Percentiles rank a stretch among this genome's conserved stretches.
Conservation (phyloP, 2,797 vertebrate species). For the Characodon lateralis region DNA sequence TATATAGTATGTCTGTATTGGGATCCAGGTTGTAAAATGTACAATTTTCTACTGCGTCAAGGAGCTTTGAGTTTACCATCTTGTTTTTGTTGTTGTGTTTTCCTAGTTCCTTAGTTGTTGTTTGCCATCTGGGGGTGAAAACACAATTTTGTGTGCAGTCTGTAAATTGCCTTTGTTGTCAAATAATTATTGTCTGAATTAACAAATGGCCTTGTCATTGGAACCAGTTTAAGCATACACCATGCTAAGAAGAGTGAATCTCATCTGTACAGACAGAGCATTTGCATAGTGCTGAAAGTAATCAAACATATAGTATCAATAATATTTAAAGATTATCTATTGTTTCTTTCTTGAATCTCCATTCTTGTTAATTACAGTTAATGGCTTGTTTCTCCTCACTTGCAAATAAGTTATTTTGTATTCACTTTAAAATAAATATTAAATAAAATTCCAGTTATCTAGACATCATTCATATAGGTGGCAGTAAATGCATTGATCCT, state of each 20-base stretch:
- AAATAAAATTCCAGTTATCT: slow-evolving; percentile 15
- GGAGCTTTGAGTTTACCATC: not conserved
- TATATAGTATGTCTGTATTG: not conserved
- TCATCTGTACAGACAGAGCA: not conserved
- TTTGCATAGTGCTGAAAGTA: not conserved
- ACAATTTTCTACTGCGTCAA: not conserved
- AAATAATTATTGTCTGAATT: too few relatives aligned
- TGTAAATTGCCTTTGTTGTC: too few relatives aligned
- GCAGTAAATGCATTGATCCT: slow-evolving; percentile 48
- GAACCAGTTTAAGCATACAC: too few relatives aligned
- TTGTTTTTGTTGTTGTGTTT: not conserved
- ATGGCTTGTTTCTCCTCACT: not conserved
- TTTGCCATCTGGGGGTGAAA: too few relatives aligned
- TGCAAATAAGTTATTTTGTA: slow-evolving; percentile 16
- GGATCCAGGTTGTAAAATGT: not conserved
- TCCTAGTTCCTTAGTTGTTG: not conserved
- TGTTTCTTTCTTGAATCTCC: not conserved
- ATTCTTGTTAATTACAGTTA: not conserved
- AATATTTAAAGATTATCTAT: not conserved
- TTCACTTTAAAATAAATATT: slow-evolving; percentile 6
- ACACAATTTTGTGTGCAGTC: too few relatives aligned
- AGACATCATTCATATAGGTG: slow-evolving; percentile 38
- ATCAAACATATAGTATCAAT: not conserved
- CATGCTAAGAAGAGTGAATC: not conserved
- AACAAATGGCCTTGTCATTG: too few relatives aligned